phyloP scores from a whole-genome alignment of 2,113 vertebrate species.

The Sinocyclocheilus anophthalmus region DNA sequence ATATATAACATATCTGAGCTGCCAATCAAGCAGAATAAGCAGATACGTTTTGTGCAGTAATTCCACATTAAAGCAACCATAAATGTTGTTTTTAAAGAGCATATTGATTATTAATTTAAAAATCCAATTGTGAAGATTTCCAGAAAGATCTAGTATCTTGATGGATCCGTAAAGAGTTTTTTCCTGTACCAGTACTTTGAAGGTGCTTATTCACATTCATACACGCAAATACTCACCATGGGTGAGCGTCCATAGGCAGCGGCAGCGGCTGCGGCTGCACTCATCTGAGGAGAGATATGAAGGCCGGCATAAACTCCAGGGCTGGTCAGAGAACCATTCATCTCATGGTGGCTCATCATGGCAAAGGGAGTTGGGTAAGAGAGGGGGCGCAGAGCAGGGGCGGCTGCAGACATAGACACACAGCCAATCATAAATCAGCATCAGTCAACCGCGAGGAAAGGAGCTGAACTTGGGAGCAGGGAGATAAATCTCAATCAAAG shows the following conservation, averaged over 20 bases:
- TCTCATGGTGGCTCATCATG: slow-evolving; percentile 95
- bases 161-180: neutral
- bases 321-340: slow-evolving; percentile 91
- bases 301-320: slow-evolving; percentile 89
- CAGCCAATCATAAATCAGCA: slow-evolving; percentile 44
- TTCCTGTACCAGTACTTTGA: neutral
- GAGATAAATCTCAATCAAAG: slow-evolving; percentile 35
- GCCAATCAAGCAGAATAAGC: neutral
- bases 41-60: neutral
- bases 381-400: slow-evolving; percentile 89
- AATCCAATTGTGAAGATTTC: neutral
- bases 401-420: slow-evolving; percentile 65
- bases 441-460: slow-evolving; percentile 7
- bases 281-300: slow-evolving; percentile 96
- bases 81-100: neutral
- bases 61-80: neutral
- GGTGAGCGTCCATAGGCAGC: slow-evolving; percentile 84
- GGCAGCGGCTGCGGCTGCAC: slow-evolving; percentile 80
- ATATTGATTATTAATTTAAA: neutral
- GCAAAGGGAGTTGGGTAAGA: slow-evolving; percentile 89
- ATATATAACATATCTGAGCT: neutral
- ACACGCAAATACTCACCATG: slow-evolving; percentile 80
- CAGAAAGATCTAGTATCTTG: neutral
- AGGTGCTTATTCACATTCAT: neutral
- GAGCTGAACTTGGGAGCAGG: neutral